These are phyloP conservation scores for Helicorthomorpha holstii DNA, from an alignment of 1,140 invertebrate species.

Conservation along the genomic window DNA sequence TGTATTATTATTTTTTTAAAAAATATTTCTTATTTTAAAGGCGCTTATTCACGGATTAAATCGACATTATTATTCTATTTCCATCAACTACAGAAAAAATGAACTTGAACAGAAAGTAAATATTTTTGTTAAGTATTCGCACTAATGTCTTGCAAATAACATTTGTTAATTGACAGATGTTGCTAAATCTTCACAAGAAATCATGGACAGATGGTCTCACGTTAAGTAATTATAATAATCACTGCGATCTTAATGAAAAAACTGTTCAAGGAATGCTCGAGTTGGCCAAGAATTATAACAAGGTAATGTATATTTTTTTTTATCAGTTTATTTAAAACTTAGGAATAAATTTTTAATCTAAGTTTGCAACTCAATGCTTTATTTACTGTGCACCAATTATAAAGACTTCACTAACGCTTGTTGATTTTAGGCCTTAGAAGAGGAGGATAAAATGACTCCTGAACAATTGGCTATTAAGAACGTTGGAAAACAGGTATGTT, in stretches of 20 bases:
- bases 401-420: no score
- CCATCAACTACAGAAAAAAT: conserved; percentile 98
- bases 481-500: conserved; percentile 82
- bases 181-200: conserved; percentile 96
- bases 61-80: conserved; percentile 98
- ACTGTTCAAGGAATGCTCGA: conserved; percentile 94
- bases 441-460: conserved; percentile 99
- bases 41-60: conserved; percentile 97
- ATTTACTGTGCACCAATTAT: no score
- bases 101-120: conserved; percentile 80
- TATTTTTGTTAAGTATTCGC: not conserved
- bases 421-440: conserved; percentile 69
- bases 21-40: conserved; percentile 28
- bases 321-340: not conserved
- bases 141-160: not conserved
- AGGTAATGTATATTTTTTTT: conserved; percentile 43
- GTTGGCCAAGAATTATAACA: conserved; percentile 96
- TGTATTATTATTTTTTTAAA: not conserved
- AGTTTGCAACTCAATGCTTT: no score
- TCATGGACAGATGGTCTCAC: conserved; percentile 98
- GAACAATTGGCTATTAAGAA: conserved; percentile 99
- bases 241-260: conserved; percentile 67
- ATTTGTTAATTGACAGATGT: conserved; percentile 47
- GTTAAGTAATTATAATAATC: conserved; percentile 83
- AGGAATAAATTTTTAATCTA: conserved; percentile 5